A percentile compares a stretch with the other conserved stretches of the same genome.
Conservation (phyloP, 2,113 vertebrate species). For the Dromaius novaehollandiae region DNA sequence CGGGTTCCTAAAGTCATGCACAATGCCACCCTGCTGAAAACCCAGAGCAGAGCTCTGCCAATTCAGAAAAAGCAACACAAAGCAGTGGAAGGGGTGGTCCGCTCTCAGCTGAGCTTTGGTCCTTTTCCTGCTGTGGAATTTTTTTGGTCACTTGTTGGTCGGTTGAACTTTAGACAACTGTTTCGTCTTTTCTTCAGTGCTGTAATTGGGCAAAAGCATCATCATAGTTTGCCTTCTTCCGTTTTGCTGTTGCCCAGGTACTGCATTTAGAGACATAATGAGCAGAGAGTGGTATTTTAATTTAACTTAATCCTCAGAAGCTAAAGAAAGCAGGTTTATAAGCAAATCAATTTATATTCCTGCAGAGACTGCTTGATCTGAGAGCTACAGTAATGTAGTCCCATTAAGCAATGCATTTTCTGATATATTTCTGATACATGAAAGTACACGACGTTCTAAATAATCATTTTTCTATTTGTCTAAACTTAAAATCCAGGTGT, state of each 20-base stretch:
- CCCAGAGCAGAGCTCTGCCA: neutral
- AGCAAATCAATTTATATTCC: neutral
- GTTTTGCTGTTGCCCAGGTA: neutral
- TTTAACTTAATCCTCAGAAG: neutral
- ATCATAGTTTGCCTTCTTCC: fast-evolving
- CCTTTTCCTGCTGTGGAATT: neutral
- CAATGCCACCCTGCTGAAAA: neutral
- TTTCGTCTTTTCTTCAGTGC: neutral
- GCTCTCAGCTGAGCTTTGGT: neutral
- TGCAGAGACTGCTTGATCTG: neutral
- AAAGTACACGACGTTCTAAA: neutral
- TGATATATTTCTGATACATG: neutral
- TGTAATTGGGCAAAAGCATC: neutral
- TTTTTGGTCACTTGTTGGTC: neutral
- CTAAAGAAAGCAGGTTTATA: neutral
- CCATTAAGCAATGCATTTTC: neutral
- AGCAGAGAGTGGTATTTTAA: neutral
- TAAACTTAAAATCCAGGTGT: neutral
- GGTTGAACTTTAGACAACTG: neutral
- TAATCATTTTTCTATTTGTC: neutral
- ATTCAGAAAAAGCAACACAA: neutral
- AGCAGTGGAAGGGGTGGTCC: neutral
- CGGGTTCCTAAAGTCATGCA: fast-evolving
- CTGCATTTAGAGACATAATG: neutral
- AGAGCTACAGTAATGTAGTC: neutral